Conservation (phyloP, 2,797 vertebrate genomes). For the Alfaro cultratus region DNA sequence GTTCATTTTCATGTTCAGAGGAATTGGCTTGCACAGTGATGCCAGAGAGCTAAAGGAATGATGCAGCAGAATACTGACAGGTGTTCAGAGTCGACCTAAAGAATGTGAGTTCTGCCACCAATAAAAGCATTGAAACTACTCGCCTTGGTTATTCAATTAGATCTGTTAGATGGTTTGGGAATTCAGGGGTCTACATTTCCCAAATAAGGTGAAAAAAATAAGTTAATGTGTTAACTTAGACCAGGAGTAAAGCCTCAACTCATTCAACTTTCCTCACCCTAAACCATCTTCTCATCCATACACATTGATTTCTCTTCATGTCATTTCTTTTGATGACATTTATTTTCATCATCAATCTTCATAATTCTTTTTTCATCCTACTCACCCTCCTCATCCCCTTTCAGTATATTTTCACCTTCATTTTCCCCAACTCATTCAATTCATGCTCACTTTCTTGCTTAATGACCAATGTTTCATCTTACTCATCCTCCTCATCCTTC, state of each 20-base stretch:
- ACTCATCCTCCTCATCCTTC: neutral
- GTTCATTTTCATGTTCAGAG: constrained; percentile 31
- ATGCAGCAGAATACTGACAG: constrained; percentile 46
- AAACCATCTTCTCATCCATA: neutral
- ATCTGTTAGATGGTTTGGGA: neutral
- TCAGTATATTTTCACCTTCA: neutral
- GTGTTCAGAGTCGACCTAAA: neutral
- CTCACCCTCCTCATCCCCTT: neutral
- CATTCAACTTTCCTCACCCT: neutral
- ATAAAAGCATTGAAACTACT: neutral
- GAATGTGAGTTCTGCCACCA: neutral
- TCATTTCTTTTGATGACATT: neutral
- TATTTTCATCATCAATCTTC: neutral
- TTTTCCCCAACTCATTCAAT: neutral
- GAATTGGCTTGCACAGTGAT: constrained; percentile 46
- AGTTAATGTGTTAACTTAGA: neutral
- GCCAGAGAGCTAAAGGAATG: constrained; percentile 37
- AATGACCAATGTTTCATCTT: no score
- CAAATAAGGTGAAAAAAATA: neutral
- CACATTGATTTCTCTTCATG: neutral
- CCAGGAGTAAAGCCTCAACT: no score
- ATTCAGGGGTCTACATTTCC: constrained; percentile 1
- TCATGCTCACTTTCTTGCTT: neutral
- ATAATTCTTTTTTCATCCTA: neutral
- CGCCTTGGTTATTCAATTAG: constrained; percentile 6